These are phyloP conservation scores for Morpho deidamia DNA, from an alignment of 2,888 invertebrate genomes.

Conservation along the genomic window DNA sequence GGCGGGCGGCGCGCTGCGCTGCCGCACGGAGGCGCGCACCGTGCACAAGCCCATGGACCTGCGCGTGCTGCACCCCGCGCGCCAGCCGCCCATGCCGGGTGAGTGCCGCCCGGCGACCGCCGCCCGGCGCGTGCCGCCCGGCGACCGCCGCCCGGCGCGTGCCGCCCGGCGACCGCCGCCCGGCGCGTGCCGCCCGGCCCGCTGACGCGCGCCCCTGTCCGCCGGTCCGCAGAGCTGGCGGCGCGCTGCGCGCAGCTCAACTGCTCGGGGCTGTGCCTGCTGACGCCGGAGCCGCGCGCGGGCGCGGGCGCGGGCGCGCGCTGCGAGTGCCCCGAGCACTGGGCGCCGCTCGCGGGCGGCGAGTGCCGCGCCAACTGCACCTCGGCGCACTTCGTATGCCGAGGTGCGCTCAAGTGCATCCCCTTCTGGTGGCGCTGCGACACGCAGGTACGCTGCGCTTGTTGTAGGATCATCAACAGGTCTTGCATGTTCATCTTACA, in stretches of 20 bases:
- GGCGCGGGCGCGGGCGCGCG: constrained; percentile 48
- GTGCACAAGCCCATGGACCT: constrained; percentile 95
- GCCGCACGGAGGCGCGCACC: constrained; percentile 81
- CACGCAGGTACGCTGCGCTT: constrained; percentile 39
- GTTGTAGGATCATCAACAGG: no score
- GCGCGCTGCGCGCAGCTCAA: constrained; percentile 81
- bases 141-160: neutral
- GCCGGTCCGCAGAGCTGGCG: constrained; percentile 37
- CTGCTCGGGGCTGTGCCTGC: constrained; percentile 90
- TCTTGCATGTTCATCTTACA: no score
- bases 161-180: neutral
- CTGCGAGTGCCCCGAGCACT: constrained; percentile 91
- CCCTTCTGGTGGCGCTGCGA: constrained; percentile 84
- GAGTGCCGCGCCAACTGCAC: constrained; percentile 87
- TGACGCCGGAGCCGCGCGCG: constrained; percentile 63
- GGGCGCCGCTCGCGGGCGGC: constrained; percentile 80
- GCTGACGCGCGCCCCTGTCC: neutral
- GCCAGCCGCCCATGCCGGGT: constrained; percentile 79
- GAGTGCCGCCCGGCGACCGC: constrained; percentile 14
- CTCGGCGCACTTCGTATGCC: constrained; percentile 89
- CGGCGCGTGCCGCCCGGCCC: neutral
- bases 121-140: neutral
- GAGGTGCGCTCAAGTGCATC: constrained; percentile 89
- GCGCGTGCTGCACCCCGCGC: constrained; percentile 87
- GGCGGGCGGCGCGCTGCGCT: constrained; percentile 60